Conservation (phyloP, 2,797 vertebrate genomes). For the Echeneis naucrates region DNA sequence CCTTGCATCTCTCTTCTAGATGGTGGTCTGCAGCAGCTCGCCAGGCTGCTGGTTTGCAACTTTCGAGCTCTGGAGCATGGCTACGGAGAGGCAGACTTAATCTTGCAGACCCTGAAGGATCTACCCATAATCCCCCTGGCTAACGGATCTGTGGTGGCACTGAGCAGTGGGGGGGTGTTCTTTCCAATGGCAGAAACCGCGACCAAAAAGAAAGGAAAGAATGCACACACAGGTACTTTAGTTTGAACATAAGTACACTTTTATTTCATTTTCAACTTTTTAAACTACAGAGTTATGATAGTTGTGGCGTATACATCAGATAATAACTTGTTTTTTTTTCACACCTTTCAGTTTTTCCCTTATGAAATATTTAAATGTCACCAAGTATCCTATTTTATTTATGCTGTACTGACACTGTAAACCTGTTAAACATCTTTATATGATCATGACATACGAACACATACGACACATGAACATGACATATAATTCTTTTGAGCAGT, state of each 20-base stretch:
- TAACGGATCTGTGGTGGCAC: slow-evolving; percentile 81
- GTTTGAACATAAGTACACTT: not conserved
- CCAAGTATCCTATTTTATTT: no score
- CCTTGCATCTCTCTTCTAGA: slow-evolving; percentile 60
- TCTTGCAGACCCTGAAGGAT: slow-evolving; percentile 79
- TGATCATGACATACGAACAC: no score
- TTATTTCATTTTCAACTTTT: not conserved
- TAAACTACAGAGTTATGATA: not conserved
- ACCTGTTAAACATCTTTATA: no score
- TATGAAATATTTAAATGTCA: no score
- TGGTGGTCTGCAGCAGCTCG: slow-evolving; percentile 73
- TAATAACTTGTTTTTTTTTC: not conserved
- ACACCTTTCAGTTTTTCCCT: no score
- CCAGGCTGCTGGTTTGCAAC: slow-evolving; percentile 85
- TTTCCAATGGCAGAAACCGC: slow-evolving; percentile 81
- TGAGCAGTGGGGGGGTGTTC: slow-evolving; percentile 79
- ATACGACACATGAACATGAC: no score
- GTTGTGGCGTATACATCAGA: not conserved
- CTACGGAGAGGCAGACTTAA: slow-evolving; percentile 78
- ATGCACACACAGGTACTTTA: slow-evolving; percentile 61
- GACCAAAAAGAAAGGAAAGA: slow-evolving; percentile 58
- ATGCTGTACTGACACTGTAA: no score
- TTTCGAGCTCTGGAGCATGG: slow-evolving; percentile 85
- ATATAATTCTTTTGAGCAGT: no score
- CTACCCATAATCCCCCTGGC: slow-evolving; percentile 86